phyloP scores from a whole-genome alignment of 1,140 invertebrate genomes.

The Neodiprion lecontei region DNA sequence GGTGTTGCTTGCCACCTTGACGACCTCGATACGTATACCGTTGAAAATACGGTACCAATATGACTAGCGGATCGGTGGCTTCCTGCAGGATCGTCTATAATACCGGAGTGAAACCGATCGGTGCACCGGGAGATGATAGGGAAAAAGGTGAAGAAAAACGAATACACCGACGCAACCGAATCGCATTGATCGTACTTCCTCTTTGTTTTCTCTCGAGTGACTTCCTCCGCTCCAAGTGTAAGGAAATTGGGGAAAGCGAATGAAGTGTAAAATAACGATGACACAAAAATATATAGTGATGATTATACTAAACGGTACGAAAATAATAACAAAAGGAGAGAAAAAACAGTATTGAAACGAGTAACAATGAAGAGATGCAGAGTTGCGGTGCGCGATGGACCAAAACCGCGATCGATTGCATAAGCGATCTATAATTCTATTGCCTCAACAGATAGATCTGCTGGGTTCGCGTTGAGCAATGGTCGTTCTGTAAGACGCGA shows the following conservation, averaged over 20 bases:
- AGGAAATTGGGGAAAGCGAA: slow-evolving; percentile 1
- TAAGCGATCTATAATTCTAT: slow-evolving; percentile 15
- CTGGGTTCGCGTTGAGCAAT: slow-evolving; percentile 13
- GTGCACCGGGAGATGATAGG: no score
- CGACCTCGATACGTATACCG: no score
- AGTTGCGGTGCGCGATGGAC: slow-evolving; percentile 10
- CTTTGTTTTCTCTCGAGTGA: no score
- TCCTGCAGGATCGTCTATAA: no score
- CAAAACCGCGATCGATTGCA: slow-evolving; percentile 18
- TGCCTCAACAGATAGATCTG: slow-evolving; percentile 11
- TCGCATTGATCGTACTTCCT: no score
- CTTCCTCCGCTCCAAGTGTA: not conserved
- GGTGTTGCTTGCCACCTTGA: no score
- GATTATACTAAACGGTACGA: not conserved
- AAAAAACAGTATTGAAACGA: not conserved
- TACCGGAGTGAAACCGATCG: no score
- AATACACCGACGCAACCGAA: no score
- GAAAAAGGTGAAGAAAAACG: no score
- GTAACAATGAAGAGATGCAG: not conserved
- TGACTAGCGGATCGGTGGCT: no score
- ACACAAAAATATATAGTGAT: not conserved
- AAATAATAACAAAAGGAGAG: not conserved
- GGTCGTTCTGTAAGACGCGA: not conserved
- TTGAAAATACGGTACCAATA: no score
- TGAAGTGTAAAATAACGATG: not conserved